phyloP scores from a whole-genome alignment of 2,888 invertebrate species.

The Gandaritis pyraliata region DNA sequence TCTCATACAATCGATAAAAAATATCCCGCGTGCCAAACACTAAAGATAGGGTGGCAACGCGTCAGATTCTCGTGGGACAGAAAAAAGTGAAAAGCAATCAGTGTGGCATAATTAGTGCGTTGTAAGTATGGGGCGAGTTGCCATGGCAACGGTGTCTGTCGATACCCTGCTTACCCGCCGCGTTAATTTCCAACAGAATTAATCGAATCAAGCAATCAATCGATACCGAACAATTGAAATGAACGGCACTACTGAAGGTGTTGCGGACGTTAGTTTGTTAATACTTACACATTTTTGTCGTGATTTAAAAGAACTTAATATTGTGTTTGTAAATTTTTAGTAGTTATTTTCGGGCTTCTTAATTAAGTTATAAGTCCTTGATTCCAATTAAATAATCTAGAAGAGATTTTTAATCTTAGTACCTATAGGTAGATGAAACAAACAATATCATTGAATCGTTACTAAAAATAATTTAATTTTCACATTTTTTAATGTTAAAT shows the following conservation, averaged over 20 bases:
- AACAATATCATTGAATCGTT: not conserved
- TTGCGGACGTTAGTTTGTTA: slow-evolving; percentile 15
- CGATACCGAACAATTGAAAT: slow-evolving; percentile 71
- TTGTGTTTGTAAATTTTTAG: no score
- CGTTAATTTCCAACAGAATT: slow-evolving; percentile 81
- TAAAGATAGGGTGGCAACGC: slow-evolving; percentile 72
- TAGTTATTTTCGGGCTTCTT: no score
- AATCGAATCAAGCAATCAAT: slow-evolving; percentile 77
- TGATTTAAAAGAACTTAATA: not conserved
- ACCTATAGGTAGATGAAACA: no score
- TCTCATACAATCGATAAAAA: slow-evolving; percentile 61
- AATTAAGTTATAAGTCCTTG: no score
- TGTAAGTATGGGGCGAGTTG: slow-evolving; percentile 82
- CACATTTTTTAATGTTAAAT: slow-evolving; percentile 9
- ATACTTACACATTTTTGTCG: slow-evolving; percentile 6
- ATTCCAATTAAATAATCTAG: no score
- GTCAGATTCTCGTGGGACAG: slow-evolving; percentile 79
- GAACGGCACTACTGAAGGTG: slow-evolving; percentile 47
- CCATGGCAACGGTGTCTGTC: slow-evolving; percentile 76
- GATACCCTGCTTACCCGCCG: slow-evolving; percentile 78
- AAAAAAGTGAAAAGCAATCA: slow-evolving; percentile 84
- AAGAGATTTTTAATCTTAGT: no score
- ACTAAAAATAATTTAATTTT: slow-evolving; percentile 3
- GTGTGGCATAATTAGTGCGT: slow-evolving; percentile 84
- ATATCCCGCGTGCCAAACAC: slow-evolving; percentile 57